Evolutionary conservation across 2,888 invertebrate species (phyloP).

Genomic region (Tipula vernalis): DNA sequence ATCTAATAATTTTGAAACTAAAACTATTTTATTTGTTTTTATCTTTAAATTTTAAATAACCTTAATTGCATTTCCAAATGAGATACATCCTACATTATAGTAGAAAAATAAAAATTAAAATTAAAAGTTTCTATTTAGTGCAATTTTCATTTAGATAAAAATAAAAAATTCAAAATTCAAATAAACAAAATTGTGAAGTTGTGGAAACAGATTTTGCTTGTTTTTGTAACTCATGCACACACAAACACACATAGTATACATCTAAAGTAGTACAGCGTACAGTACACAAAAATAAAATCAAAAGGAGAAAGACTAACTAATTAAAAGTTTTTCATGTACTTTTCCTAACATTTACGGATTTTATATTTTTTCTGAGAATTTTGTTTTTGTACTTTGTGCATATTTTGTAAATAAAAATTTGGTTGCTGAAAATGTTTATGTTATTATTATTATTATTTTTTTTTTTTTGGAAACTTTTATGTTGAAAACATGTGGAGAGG

Average conservation of each 20-base stretch:
- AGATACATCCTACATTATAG: not conserved
- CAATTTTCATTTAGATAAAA: not conserved
- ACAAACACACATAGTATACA: not conserved
- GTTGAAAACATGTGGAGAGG: not conserved
- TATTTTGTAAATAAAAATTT: not conserved
- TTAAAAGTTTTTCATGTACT: not conserved
- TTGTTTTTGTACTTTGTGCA: not conserved
- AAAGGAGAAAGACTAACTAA: not conserved
- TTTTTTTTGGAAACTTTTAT: not conserved
- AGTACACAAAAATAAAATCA: not conserved
- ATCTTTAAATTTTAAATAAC: not conserved
- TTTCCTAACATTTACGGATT: not conserved
- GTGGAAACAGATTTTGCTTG: not conserved
- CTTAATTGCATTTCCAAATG: not conserved
- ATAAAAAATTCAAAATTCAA: not conserved
- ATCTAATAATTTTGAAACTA: not conserved
- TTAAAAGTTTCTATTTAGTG: not conserved
- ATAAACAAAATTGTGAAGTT: not conserved
- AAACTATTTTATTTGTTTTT: not conserved
- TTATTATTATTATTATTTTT: not conserved
- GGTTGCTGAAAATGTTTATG: not conserved
- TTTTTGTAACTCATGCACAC: not conserved
- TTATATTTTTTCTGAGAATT: not conserved
- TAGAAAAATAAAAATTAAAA: not conserved
- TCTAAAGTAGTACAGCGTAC: not conserved